Percentiles rank a stretch among this genome's conserved stretches.
Conservation (phyloP, 2,113 vertebrate species). For the Zosterops hypoxanthus region DNA sequence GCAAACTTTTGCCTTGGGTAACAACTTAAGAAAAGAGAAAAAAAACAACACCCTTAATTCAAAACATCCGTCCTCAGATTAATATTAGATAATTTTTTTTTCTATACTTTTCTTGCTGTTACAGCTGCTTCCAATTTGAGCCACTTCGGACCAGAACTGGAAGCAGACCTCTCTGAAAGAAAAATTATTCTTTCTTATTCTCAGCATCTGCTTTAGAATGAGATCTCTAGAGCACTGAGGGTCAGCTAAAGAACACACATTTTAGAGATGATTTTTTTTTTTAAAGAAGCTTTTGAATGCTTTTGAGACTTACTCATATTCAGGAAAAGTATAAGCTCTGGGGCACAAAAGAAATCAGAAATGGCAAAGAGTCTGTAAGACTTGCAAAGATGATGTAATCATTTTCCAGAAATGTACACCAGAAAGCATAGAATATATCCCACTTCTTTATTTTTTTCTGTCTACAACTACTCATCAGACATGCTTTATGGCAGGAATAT, state of each 20-base stretch:
- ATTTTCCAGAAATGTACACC: not conserved
- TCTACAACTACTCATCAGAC: not conserved
- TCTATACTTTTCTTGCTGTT: not conserved
- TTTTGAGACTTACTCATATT: not conserved
- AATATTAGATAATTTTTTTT: not conserved
- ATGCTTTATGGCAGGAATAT: not conserved
- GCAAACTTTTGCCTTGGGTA: not conserved
- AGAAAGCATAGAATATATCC: not conserved
- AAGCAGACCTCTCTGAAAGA: not conserved
- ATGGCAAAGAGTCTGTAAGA: not conserved
- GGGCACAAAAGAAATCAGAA: constrained; percentile 16
- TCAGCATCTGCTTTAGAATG: constrained; percentile 33
- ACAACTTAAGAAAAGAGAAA: not conserved
- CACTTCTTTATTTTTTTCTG: not conserved
- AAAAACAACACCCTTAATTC: not conserved
- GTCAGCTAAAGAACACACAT: not conserved
- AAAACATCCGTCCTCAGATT: not conserved
- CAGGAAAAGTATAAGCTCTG: not conserved
- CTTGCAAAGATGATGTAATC: not conserved
- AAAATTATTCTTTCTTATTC: not conserved
- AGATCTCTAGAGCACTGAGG: not conserved
- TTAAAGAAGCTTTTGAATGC: not conserved
- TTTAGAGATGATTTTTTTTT: not conserved
- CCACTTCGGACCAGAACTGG: not conserved
- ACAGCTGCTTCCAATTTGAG: constrained; percentile 49